Conservation (phyloP, 1,140 invertebrate species). For the Zaprionus africanus region DNA sequence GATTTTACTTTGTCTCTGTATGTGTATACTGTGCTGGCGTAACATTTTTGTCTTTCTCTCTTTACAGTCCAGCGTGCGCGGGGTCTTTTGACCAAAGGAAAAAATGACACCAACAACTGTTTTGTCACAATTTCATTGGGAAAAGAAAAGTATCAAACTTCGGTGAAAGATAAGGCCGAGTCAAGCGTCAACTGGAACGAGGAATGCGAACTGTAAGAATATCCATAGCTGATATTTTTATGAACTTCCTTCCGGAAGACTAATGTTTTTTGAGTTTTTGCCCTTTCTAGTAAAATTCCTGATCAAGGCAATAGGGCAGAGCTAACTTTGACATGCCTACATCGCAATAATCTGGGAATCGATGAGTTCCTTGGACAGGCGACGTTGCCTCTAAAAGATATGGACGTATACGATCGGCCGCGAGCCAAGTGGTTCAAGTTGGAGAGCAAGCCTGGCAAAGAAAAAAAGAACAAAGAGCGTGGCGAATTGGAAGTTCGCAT, state of each 20-base stretch:
- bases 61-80: slow-evolving; percentile 90
- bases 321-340: slow-evolving; percentile 92
- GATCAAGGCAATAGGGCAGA: slow-evolving; percentile 94
- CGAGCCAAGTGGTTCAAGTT: slow-evolving; percentile 91
- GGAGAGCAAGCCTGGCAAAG: slow-evolving; percentile 90
- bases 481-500: slow-evolving; percentile 96
- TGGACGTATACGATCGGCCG: slow-evolving; percentile 95
- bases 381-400: slow-evolving; percentile 92
- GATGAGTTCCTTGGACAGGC: slow-evolving; percentile 96
- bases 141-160: slow-evolving; percentile 98
- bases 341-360: slow-evolving; percentile 94
- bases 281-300: slow-evolving; percentile 88
- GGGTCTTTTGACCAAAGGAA: slow-evolving; percentile 94
- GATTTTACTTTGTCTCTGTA: not conserved
- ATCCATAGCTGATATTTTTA: not conserved
- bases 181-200: slow-evolving; percentile 96
- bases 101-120: slow-evolving; percentile 96
- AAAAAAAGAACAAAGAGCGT: slow-evolving; percentile 92
- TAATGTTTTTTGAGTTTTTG: slow-evolving; percentile 1
- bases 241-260: not conserved
- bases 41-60: not conserved
- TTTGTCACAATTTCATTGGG: slow-evolving; percentile 97
- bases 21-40: not conserved
- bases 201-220: slow-evolving; percentile 95
- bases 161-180: slow-evolving; percentile 94